Percentiles rank a stretch among this genome's conserved stretches.
Evolutionary conservation across 1,140 invertebrate genomes (phyloP).

Genomic region (Calycopis cecrops): DNA sequence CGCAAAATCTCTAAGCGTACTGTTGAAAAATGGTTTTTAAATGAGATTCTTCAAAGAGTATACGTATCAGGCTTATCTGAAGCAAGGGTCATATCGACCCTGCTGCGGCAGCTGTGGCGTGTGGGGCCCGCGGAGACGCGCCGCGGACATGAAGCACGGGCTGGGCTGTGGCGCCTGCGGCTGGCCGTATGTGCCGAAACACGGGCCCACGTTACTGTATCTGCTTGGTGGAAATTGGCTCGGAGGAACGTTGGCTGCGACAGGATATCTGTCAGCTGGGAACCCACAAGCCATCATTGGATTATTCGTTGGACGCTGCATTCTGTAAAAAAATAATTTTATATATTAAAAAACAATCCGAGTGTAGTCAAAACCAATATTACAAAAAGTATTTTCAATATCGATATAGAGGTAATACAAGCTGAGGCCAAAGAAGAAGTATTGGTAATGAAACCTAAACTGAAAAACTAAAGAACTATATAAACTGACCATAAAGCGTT

Average conservation of each 20-base stretch:
- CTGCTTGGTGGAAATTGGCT: slow-evolving; percentile 9
- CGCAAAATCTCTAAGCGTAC: too few relatives aligned
- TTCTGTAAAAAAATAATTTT: slow-evolving; percentile 22
- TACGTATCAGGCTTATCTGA: slow-evolving; percentile 13
- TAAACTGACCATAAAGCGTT: too few relatives aligned
- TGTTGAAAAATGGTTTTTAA: too few relatives aligned
- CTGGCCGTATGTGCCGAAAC: slow-evolving; percentile 18
- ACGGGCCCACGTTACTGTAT: slow-evolving; percentile 21
- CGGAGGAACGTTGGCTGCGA: background rate
- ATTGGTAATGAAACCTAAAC: too few relatives aligned
- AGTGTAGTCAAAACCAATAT: too few relatives aligned
- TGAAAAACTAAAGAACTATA: too few relatives aligned
- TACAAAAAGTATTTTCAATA: too few relatives aligned
- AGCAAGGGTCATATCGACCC: slow-evolving; percentile 29
- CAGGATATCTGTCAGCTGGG: slow-evolving; percentile 3
- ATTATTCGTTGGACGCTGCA: slow-evolving; percentile 28
- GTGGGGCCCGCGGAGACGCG: slow-evolving; percentile 18
- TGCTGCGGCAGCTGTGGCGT: slow-evolving; percentile 19
- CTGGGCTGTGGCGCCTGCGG: slow-evolving; percentile 13
- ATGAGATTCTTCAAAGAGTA: background rate
- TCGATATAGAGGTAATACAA: too few relatives aligned
- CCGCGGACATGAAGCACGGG: slow-evolving; percentile 25
- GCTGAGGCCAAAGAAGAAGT: too few relatives aligned
- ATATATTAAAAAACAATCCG: too few relatives aligned
- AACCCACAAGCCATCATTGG: slow-evolving; percentile 18